Evolutionary conservation across 2,113 vertebrate genomes (phyloP), one percentile per base, ranked within the genome.

Genomic region (Ctenodactylus gundi): DNA sequence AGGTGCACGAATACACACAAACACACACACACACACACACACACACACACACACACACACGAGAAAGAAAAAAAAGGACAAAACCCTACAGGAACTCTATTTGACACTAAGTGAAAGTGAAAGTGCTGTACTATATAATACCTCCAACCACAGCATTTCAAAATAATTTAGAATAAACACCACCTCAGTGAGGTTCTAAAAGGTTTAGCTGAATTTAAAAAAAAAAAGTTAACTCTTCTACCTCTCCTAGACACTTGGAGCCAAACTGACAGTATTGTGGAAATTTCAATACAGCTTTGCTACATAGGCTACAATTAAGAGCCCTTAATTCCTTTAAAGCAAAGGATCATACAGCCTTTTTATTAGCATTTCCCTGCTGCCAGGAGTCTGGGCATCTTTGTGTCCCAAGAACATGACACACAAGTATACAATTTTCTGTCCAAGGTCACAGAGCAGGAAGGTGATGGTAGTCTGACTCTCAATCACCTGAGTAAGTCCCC

Each of bases 91-190:
- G 58, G n/a, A 68, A n/a, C 34, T 55, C 94, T 95, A n/a, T 77
- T 77, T 78, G 49, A 64, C 60, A 86, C 31, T 93, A 95, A 96
- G 39, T 55, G 92, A 97, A 97, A 97, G 85, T 86, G 96, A 97
- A 97, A 97, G 92, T 83, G 10, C 94, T 77, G 39, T 82, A 75
- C 57, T 58, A 68, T 49, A 90, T 62, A 95, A 46, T 49, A 77
- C 76, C 81, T 93, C 58, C 94, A 90, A 85, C 76, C 77, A 93
- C 86, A 94, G 39, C 60, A 83, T 65, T 91, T 95, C 83, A 55
- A 68, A 92, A 75, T 84, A 96, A 95, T 92, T 96, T 85, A 93
- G 87, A 96, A n/a, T n/a, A n/a, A 97, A 95, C 62, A 21, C 41
- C 64, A 85, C 75, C 57, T 93, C 55, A 39, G 25, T n/a, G 75